A percentile compares a stretch with the other conserved stretches of the same genome.
phyloP scores from a whole-genome alignment of 2,888 invertebrate genomes.

The Liodrosophila aerea region DNA sequence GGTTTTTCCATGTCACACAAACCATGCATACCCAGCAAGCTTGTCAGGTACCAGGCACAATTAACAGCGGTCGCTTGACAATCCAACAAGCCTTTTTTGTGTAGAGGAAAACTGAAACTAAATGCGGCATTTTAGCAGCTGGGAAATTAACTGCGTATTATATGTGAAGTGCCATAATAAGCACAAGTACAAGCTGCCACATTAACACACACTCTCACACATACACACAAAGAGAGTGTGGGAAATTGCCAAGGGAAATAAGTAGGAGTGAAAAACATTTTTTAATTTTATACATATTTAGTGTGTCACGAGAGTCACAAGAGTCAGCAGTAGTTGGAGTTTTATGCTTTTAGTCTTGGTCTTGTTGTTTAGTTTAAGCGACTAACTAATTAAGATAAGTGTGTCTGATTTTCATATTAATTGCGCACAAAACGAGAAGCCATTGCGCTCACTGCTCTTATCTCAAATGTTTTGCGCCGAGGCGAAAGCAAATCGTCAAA shows the following conservation, averaged over 20 bases:
- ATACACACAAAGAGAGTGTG: constrained; percentile 9
- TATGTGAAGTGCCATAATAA: constrained; percentile 69
- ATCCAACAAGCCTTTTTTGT: constrained; percentile 11
- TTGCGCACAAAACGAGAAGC: constrained; percentile 64
- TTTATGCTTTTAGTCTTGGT: constrained; percentile 17
- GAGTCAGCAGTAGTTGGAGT: constrained; percentile 8
- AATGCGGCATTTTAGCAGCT: constrained; percentile 55
- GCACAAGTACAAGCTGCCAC: constrained; percentile 54
- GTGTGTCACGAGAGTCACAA: no score
- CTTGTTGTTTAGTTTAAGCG: constrained; percentile 36
- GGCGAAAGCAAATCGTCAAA: constrained; percentile 65
- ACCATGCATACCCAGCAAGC: no score
- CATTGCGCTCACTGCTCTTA: constrained; percentile 58
- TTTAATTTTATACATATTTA: constrained; percentile 19
- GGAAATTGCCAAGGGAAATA: constrained; percentile 3
- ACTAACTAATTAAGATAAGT: constrained; percentile 77
- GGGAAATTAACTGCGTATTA: constrained; percentile 68
- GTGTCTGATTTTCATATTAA: constrained; percentile 78
- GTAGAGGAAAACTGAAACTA: constrained; percentile 38
- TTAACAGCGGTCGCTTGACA: constrained; percentile 25
- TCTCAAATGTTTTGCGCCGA: constrained; percentile 62
- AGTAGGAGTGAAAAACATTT: constrained; percentile 2
- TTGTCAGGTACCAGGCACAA: constrained; percentile 6
- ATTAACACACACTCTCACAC: constrained; percentile 35
- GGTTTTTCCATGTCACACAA: no score